Evolutionary conservation across 1,140 invertebrate species (phyloP).

Genomic region (Phocides pigmalion): DNA sequence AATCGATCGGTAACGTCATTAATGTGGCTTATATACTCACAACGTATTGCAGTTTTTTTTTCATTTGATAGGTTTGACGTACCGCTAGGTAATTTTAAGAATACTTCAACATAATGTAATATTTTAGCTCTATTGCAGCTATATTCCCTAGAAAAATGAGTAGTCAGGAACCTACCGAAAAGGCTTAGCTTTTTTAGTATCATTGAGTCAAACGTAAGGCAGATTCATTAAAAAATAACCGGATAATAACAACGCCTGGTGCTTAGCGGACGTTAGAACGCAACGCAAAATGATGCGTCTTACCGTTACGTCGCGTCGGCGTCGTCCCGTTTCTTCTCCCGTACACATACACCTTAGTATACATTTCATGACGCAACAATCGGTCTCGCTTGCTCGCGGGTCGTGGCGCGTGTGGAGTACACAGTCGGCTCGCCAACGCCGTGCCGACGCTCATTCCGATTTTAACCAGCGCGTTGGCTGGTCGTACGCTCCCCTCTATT

Average conservation of each 20-base stretch:
- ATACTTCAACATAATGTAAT: too few relatives aligned
- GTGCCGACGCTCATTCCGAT: conserved; percentile 53
- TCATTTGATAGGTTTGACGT: too few relatives aligned
- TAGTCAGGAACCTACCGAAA: too few relatives aligned
- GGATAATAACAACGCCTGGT: neutral
- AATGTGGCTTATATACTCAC: too few relatives aligned
- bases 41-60: too few relatives aligned
- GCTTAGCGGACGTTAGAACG: neutral
- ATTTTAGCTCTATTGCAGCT: too few relatives aligned
- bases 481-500: conserved; percentile 49
- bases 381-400: conserved; percentile 38
- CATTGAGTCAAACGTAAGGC: neutral
- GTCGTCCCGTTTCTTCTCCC: neutral
- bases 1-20: neutral
- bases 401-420: conserved; percentile 3
- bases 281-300: neutral
- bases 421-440: neutral
- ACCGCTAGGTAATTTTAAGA: too few relatives aligned
- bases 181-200: too few relatives aligned
- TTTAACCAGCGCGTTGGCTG: conserved; percentile 50
- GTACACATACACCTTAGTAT: neutral
- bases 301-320: neutral
- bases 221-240: neutral
- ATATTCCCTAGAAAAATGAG: too few relatives aligned
- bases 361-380: conserved; percentile 40